Evolutionary conservation across 2,888 invertebrate genomes (phyloP).

Genomic region (Cryptus viduatorius): DNA sequence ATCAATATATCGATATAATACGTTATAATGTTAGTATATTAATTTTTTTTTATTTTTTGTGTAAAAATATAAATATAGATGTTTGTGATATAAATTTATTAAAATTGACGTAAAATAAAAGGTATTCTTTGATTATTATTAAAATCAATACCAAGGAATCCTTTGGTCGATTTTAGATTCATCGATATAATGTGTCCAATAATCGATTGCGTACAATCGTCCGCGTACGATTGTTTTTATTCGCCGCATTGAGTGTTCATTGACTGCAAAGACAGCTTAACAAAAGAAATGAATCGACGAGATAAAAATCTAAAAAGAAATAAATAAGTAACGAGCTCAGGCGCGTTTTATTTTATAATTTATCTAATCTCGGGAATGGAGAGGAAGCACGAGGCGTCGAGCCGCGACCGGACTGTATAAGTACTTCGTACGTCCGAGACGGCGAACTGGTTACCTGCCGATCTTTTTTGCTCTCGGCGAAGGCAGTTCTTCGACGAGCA

Average conservation of each 20-base stretch:
- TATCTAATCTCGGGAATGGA: conserved; percentile 55
- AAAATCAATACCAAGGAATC: too few species aligned
- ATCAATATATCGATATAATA: too few species aligned
- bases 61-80: too few species aligned
- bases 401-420: conserved; percentile 49
- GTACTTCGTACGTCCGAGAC: conserved; percentile 33
- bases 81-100: too few species aligned
- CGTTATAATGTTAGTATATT: too few species aligned
- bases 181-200: too few species aligned
- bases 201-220: too few species aligned
- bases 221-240: neutral
- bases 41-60: too few species aligned
- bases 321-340: neutral
- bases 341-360: conserved; percentile 54
- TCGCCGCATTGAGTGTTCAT: neutral
- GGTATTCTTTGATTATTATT: too few species aligned
- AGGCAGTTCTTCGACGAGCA: conserved; percentile 31
- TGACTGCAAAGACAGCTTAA: conserved; percentile 10
- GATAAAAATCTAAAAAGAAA: neutral
- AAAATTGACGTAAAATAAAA: too few species aligned
- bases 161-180: too few species aligned
- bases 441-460: conserved; percentile 67
- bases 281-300: neutral
- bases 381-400: conserved; percentile 67
- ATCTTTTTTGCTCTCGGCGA: conserved; percentile 28